Evolutionary conservation across 2,797 vertebrate genomes (phyloP).

Genomic region (Bucorvus abyssinicus): DNA sequence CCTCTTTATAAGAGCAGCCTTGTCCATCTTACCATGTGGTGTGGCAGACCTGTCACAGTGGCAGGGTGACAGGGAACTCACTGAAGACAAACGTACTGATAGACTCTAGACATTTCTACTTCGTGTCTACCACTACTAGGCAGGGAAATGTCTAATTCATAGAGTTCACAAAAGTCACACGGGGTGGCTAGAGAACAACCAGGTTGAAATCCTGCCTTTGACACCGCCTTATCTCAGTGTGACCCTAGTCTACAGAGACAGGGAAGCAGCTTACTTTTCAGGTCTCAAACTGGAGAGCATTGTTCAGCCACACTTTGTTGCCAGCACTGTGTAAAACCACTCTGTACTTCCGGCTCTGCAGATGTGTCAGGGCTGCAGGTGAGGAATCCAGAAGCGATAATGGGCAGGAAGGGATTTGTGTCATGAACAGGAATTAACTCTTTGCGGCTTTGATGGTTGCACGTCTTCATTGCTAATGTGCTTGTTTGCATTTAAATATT

Average conservation of each 20-base stretch:
- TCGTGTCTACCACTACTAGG: neutral
- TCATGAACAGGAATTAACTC: neutral
- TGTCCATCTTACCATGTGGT: neutral
- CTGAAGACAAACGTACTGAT: neutral
- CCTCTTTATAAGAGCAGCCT: neutral
- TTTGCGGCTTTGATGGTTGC: neutral
- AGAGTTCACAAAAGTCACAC: neutral
- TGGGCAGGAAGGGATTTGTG: neutral
- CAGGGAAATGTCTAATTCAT: neutral
- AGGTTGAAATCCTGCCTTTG: neutral
- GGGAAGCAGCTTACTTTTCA: neutral
- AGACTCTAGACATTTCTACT: neutral
- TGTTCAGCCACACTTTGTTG: neutral
- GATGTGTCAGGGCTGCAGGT: neutral
- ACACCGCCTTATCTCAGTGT: accelerated
- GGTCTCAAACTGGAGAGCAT: neutral
- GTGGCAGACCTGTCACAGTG: neutral
- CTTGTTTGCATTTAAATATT: neutral
- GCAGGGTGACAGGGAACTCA: neutral
- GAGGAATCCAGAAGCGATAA: neutral
- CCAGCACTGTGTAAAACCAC: neutral
- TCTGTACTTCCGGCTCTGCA: neutral
- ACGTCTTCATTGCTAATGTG: neutral
- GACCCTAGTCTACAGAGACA: neutral
- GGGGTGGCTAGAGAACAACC: accelerated